These are phyloP conservation scores for Chrysogorgia sp. DNA, from an alignment of 92 coral and sea anemone species.

Conservation along the genomic window DNA sequence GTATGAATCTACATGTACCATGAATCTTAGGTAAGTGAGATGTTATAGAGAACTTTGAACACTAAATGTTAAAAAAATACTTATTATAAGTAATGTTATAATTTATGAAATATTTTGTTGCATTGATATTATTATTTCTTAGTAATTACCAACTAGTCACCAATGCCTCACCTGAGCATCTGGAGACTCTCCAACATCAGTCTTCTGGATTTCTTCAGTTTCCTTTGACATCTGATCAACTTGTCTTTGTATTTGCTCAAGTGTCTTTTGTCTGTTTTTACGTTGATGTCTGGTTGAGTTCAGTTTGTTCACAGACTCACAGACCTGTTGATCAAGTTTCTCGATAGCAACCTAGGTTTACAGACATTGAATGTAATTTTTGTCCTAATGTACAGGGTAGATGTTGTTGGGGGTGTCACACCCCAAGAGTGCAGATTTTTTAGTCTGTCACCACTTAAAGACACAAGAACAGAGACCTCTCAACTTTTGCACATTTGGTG, in stretches of 20 bases:
- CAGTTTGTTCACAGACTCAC: constrained; percentile 86
- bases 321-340: constrained; percentile 97
- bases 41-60: too few relatives aligned
- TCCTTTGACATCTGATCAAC: constrained; percentile 91
- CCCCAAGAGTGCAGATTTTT: too few relatives aligned
- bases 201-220: constrained; percentile 89
- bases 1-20: too few relatives aligned
- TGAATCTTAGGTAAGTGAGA: too few relatives aligned
- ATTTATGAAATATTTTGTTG: too few relatives aligned
- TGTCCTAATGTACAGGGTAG: too few relatives aligned
- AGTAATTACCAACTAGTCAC: too few relatives aligned
- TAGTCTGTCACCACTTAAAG: too few relatives aligned
- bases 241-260: constrained; percentile 74
- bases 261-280: constrained; percentile 71
- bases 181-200: constrained; percentile 96
- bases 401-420: too few relatives aligned
- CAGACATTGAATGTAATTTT: neutral
- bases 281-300: constrained; percentile 86
- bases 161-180: constrained; percentile 89
- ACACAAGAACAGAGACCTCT: neutral
- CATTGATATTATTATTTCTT: too few relatives aligned
- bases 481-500: neutral
- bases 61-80: too few relatives aligned
- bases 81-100: too few relatives aligned
- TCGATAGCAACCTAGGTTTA: constrained; percentile 75